Conservation (phyloP, 2,797 vertebrate species). For the Nannoperca obscura region DNA sequence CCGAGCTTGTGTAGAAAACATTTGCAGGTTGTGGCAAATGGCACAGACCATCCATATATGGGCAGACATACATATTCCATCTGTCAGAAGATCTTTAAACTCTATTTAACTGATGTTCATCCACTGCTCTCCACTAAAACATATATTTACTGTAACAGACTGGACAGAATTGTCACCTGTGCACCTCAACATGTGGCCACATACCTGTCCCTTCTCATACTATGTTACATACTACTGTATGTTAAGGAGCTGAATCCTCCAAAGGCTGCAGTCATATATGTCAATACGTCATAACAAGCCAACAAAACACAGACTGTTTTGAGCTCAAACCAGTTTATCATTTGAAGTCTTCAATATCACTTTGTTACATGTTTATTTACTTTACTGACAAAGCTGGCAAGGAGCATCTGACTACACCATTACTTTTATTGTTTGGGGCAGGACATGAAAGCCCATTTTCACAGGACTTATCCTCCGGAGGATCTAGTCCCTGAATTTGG, state of each 20-base stretch:
- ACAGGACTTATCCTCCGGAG: neutral
- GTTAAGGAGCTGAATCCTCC: neutral
- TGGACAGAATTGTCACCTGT: neutral
- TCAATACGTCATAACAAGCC: no score
- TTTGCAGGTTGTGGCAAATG: no score
- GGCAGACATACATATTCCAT: no score
- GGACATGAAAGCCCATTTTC: neutral
- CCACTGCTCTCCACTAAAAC: no score
- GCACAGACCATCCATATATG: no score
- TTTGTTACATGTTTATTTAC: conserved; percentile 1
- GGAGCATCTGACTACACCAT: neutral
- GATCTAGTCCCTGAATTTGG: neutral
- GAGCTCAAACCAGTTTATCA: neutral
- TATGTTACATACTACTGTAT: neutral
- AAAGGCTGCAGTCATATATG: neutral
- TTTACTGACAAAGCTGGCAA: neutral
- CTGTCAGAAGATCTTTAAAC: no score
- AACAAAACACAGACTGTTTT: neutral
- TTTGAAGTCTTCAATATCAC: conserved; percentile 8
- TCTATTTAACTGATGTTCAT: no score
- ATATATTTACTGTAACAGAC: no score
- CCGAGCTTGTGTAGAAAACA: neutral
- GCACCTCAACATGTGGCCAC: neutral
- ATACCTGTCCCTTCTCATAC: neutral
- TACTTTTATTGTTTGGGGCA: conserved; percentile 11